Percentiles rank a stretch among this genome's conserved stretches.
Evolutionary conservation across 2,888 invertebrate species (phyloP).

Genomic region (Hedychridium roseum): DNA sequence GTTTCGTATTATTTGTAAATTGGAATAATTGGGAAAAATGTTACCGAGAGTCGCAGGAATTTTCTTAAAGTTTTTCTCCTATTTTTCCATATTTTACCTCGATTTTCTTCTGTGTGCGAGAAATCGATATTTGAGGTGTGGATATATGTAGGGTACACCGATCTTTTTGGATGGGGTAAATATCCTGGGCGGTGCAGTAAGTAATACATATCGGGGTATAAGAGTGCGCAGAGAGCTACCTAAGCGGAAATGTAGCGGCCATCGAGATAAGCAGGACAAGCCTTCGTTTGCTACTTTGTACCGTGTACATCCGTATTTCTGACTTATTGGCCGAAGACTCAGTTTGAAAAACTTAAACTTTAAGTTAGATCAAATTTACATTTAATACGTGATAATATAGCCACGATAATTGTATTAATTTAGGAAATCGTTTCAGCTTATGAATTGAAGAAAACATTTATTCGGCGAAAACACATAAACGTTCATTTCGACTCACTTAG

Average conservation of each 20-base stretch:
- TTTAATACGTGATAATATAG: too few species aligned
- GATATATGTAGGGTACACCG: constrained; percentile 9
- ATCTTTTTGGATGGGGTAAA: constrained; percentile 27
- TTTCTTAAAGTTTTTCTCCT: constrained; percentile 1
- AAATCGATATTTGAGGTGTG: constrained; percentile 10
- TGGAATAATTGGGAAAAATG: constrained; percentile 12
- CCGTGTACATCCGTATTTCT: too few species aligned
- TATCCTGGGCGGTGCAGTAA: constrained; percentile 43
- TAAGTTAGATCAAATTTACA: too few species aligned
- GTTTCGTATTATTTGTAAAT: too few species aligned
- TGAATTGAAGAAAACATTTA: too few species aligned
- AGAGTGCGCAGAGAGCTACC: constrained; percentile 23
- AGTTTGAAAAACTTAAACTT: too few species aligned
- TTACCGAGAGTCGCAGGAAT: constrained; percentile 8
- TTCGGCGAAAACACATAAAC: too few species aligned
- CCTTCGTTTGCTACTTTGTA: constrained; percentile 35
- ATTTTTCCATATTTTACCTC: too few species aligned
- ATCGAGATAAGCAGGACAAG: constrained; percentile 19
- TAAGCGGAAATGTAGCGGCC: constrained; percentile 29
- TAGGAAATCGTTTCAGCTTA: too few species aligned
- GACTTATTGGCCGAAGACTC: too few species aligned
- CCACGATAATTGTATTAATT: too few species aligned
- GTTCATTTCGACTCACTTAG: too few species aligned
- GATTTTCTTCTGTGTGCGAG: constrained; percentile 1
- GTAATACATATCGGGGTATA: constrained; percentile 42